Percentiles rank a stretch among this genome's conserved stretches.
phyloP scores from a whole-genome alignment of 2,113 vertebrate genomes.

The Mesoclemmys tuberculata region DNA sequence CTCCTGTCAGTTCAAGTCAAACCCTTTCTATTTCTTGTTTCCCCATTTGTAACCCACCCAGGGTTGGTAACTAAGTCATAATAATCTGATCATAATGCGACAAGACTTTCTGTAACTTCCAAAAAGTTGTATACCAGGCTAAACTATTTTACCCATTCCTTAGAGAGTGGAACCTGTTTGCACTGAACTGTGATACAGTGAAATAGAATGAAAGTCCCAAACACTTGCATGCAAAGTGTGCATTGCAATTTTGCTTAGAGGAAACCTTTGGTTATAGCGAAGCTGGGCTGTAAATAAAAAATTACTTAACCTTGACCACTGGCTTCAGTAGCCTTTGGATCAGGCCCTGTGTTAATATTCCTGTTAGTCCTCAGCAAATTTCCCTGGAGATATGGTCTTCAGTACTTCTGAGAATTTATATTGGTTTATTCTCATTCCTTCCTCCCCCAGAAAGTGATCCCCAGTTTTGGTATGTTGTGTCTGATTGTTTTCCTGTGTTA shows the following conservation, averaged over 20 bases:
- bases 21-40: not conserved
- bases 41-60: not conserved
- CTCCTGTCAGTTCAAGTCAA: not conserved
- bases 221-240: not conserved
- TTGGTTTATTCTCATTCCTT: not conserved
- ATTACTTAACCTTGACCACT: not conserved
- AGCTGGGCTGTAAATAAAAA: not conserved
- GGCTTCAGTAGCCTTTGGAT: not conserved
- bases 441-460: not conserved
- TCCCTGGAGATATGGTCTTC: not conserved
- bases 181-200: fast-evolving
- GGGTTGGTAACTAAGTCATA: not conserved
- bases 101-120: not conserved
- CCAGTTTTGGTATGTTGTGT: fast-evolving
- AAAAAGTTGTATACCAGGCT: not conserved
- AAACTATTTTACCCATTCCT: not conserved
- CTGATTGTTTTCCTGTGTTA: not conserved
- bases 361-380: not conserved
- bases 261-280: not conserved
- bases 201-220: not conserved
- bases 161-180: not conserved
- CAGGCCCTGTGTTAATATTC: not conserved
- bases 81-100: not conserved
- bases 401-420: not conserved
- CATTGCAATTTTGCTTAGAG: not conserved